phyloP scores from a whole-genome alignment of 2,888 invertebrate species.

The Acronicta alni region DNA sequence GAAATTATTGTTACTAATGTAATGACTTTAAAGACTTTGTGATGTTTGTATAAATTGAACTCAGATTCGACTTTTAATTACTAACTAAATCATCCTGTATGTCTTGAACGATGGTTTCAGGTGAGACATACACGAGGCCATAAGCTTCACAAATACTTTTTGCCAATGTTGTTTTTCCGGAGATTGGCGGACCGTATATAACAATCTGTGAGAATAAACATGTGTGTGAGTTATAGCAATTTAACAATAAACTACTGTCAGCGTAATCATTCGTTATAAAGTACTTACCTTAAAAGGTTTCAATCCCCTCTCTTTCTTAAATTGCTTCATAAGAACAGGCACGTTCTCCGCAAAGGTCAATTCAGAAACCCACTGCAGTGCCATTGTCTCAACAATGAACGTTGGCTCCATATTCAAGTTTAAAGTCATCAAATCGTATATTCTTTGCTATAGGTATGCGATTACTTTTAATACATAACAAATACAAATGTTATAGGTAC shows the following conservation, averaged over 20 bases:
- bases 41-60: neutral
- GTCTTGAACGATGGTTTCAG: constrained; percentile 87
- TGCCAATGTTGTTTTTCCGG: constrained; percentile 90
- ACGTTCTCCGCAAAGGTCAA: constrained; percentile 83
- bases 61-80: neutral
- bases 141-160: constrained; percentile 89
- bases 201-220: constrained; percentile 71
- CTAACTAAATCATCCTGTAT: constrained; percentile 88
- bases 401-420: constrained; percentile 90
- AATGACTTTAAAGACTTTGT: neutral
- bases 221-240: constrained; percentile 12
- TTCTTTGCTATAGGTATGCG: constrained; percentile 82
- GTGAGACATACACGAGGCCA: constrained; percentile 87
- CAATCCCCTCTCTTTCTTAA: constrained; percentile 86
- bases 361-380: constrained; percentile 87
- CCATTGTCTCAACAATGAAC: constrained; percentile 86
- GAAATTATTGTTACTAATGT: neutral
- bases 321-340: constrained; percentile 83
- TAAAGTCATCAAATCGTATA: constrained; percentile 88
- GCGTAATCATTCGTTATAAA: constrained; percentile 13
- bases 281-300: constrained; percentile 86
- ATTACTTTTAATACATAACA: neutral
- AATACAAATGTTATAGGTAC: neutral
- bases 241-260: constrained; percentile 34
- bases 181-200: constrained; percentile 91